Evolutionary conservation across 2,888 invertebrate genomes (phyloP).

Genomic region (Caenorhabditis angaria): DNA sequence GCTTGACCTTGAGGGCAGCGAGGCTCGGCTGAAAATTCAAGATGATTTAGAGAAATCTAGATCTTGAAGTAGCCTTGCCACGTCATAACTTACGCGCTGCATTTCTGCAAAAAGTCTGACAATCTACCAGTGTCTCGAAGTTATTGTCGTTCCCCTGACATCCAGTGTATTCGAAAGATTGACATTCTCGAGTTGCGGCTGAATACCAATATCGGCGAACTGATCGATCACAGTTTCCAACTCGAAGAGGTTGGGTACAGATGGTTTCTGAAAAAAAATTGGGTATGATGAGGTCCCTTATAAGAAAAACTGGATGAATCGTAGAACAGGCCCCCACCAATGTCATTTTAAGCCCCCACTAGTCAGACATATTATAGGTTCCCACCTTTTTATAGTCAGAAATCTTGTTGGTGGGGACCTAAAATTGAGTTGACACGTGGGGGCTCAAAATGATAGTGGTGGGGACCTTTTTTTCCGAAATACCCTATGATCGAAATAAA

Average conservation of each 20-base stretch:
- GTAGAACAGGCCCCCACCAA: no score
- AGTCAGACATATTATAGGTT: no score
- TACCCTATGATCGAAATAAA: no score
- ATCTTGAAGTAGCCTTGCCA: neutral
- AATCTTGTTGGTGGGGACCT: no score
- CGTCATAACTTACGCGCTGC: conserved; percentile 49
- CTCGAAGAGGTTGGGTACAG: conserved; percentile 62
- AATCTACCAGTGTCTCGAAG: conserved; percentile 61
- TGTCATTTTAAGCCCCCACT: no score
- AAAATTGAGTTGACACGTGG: no score
- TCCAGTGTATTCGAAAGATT: conserved; percentile 64
- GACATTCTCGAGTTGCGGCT: conserved; percentile 60
- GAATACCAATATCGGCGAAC: conserved; percentile 63
- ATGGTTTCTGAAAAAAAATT: conserved; percentile 61
- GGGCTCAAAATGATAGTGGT: no score
- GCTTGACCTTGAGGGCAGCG: conserved; percentile 62
- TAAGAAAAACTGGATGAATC: no score
- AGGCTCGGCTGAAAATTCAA: conserved; percentile 51
- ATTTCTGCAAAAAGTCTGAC: conserved; percentile 63
- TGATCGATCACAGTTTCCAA: conserved; percentile 62
- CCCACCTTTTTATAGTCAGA: no score
- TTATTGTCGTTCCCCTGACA: conserved; percentile 69
- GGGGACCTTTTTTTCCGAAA: no score
- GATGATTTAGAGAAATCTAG: neutral
- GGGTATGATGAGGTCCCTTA: no score